phyloP scores from a whole-genome alignment of 2,888 invertebrate genomes.

The Bhutanitis thaidina region DNA sequence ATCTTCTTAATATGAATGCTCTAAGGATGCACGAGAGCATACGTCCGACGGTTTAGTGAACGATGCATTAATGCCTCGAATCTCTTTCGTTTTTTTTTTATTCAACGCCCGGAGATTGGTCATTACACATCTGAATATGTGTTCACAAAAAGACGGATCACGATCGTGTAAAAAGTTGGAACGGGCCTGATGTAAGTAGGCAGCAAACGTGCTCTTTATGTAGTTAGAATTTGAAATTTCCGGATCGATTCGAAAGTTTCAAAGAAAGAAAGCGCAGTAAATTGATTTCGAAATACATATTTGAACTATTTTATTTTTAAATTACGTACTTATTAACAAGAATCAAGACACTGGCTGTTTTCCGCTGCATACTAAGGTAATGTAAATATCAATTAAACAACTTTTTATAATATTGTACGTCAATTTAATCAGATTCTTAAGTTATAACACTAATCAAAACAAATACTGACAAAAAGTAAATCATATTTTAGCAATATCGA shows the following conservation, averaged over 20 bases:
- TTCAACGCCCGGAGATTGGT: conserved; percentile 74
- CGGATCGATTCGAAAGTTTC: conserved; percentile 49
- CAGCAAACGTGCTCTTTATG: conserved; percentile 74
- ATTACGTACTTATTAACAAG: not conserved
- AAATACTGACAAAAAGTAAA: too few relatives aligned
- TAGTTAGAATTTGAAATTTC: conserved; percentile 70
- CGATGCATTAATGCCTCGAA: conserved; percentile 76
- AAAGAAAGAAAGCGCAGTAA: not conserved
- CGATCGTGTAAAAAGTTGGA: conserved; percentile 70
- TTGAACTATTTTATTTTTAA: not conserved
- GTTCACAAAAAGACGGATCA: conserved; percentile 71
- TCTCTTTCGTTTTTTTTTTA: conserved; percentile 62
- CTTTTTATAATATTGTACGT: too few relatives aligned
- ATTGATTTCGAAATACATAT: conserved; percentile 1
- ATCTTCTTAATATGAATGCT: conserved; percentile 74
- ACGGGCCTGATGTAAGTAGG: conserved; percentile 65
- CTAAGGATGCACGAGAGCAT: conserved; percentile 75
- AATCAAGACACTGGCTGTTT: too few relatives aligned
- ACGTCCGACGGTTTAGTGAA: conserved; percentile 76
- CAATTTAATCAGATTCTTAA: too few relatives aligned
- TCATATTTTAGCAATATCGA: not conserved
- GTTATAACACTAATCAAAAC: too few relatives aligned
- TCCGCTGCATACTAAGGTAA: too few relatives aligned
- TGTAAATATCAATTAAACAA: too few relatives aligned
- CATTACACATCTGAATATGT: conserved; percentile 78